phyloP scores from a whole-genome alignment of 2,888 invertebrate species.

The Apodemia mormo region DNA sequence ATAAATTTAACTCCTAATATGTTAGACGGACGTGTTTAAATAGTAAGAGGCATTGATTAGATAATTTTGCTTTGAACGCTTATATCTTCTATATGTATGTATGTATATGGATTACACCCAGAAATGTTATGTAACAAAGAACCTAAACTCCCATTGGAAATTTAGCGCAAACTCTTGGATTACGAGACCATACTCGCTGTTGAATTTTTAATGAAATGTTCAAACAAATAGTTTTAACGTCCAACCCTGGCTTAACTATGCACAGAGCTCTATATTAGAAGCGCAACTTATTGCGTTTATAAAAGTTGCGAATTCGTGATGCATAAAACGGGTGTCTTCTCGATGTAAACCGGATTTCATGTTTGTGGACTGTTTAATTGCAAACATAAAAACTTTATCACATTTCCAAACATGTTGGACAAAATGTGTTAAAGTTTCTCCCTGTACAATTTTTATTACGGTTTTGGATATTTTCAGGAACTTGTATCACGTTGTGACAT shows the following conservation, averaged over 20 bases:
- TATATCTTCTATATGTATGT: too few relatives aligned
- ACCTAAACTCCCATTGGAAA: not conserved
- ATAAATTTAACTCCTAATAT: too few relatives aligned
- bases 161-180: not conserved
- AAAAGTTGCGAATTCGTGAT: constrained; percentile 32
- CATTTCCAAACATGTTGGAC: not conserved
- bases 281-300: constrained; percentile 34
- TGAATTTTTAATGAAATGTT: constrained; percentile 65
- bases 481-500: too few relatives aligned
- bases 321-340: constrained; percentile 37
- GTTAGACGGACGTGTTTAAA: too few relatives aligned
- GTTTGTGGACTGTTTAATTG: not conserved
- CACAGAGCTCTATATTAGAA: constrained; percentile 45
- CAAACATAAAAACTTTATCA: constrained; percentile 6
- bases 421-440: too few relatives aligned
- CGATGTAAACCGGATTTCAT: constrained; percentile 21
- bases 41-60: too few relatives aligned
- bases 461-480: too few relatives aligned
- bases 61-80: too few relatives aligned
- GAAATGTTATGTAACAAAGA: too few relatives aligned
- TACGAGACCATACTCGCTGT: constrained; percentile 55
- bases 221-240: constrained; percentile 63
- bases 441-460: too few relatives aligned
- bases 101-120: too few relatives aligned
- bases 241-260: constrained; percentile 45